phyloP scores from a whole-genome alignment of 2,888 invertebrate species.

The Sepioteuthis lessoniana region DNA sequence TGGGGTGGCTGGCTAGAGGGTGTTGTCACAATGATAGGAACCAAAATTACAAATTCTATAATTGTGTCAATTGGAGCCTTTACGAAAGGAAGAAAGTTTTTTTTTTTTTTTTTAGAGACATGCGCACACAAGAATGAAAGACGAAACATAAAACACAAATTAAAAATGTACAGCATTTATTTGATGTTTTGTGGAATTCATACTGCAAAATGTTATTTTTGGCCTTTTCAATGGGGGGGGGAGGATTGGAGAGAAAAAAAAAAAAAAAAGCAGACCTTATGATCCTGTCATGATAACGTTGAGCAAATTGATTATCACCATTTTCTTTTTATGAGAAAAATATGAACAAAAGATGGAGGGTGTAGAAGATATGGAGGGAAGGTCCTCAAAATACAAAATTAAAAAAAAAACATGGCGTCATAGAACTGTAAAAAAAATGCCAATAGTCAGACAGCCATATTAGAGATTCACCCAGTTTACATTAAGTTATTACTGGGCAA shows the following conservation, averaged over 20 bases:
- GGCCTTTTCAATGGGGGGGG: neutral
- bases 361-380: neutral
- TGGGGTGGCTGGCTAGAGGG: too few relatives aligned
- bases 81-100: too few relatives aligned
- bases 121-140: neutral
- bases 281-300: neutral
- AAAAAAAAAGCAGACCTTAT: neutral
- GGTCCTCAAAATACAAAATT: neutral
- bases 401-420: neutral
- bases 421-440: neutral
- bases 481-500: neutral
- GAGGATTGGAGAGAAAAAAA: too few relatives aligned
- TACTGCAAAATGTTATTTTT: neutral
- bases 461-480: neutral
- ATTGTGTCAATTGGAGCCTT: too few relatives aligned
- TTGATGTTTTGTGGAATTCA: neutral
- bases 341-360: neutral
- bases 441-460: neutral
- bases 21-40: too few relatives aligned
- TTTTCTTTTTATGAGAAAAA: neutral
- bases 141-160: neutral
- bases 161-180: neutral
- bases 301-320: slow-evolving; percentile 9
- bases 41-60: too few relatives aligned
- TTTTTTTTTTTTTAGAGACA: too few relatives aligned